Percentiles rank a stretch among this genome's conserved stretches.
Evolutionary conservation across 2,888 invertebrate genomes (phyloP).

Genomic region (Synergus laeviventris): DNA sequence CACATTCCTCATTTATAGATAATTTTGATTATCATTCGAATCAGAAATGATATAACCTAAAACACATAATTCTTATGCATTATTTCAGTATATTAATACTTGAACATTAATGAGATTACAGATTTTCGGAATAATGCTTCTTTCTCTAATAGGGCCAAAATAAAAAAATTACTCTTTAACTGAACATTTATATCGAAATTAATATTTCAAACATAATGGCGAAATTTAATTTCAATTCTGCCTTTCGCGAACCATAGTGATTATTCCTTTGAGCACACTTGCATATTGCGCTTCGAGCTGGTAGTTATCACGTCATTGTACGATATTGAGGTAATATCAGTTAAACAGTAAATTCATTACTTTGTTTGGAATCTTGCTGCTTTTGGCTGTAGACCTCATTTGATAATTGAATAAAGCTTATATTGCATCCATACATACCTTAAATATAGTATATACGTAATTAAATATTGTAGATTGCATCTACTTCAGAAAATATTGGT

Average conservation of each 20-base stretch:
- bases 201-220: neutral
- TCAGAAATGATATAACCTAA: too few relatives aligned
- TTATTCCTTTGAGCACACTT: neutral
- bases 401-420: neutral
- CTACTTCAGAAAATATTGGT: too few relatives aligned
- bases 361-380: neutral
- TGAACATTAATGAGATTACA: too few relatives aligned
- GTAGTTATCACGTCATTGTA: neutral
- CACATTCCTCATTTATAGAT: too few relatives aligned
- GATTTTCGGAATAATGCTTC: too few relatives aligned
- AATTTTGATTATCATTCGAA: too few relatives aligned
- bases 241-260: neutral
- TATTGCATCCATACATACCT: neutral
- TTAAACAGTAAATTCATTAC: neutral
- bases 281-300: neutral
- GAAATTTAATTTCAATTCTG: neutral
- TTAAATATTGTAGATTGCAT: too few relatives aligned
- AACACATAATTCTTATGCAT: too few relatives aligned
- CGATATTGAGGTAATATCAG: neutral
- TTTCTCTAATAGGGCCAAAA: too few relatives aligned
- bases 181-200: neutral
- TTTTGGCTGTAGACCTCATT: neutral
- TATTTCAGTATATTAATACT: too few relatives aligned
- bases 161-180: too few relatives aligned
- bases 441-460: too few relatives aligned